phyloP scores from a whole-genome alignment of 2,797 vertebrate species.

The Apogon hyalosoma region DNA sequence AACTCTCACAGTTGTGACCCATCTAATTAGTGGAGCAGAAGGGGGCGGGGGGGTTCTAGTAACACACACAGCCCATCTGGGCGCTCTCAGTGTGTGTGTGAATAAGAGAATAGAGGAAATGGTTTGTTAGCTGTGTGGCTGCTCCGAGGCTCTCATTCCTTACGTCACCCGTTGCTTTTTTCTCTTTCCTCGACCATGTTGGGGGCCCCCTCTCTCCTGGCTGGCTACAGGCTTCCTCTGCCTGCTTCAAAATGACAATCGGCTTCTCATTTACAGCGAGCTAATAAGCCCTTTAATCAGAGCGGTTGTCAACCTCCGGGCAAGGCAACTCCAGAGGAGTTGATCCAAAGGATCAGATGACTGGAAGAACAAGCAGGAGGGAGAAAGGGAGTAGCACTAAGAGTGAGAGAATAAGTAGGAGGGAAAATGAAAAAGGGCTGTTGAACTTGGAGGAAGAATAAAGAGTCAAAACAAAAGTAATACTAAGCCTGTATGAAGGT shows the following conservation, averaged over 20 bases:
- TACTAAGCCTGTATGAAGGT: conserved; percentile 27
- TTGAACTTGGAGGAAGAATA: conserved; percentile 44
- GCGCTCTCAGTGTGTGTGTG: conserved; percentile 51
- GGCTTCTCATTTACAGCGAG: conserved; percentile 71
- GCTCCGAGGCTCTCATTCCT: conserved; percentile 72
- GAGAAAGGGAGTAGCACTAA: conserved; percentile 28
- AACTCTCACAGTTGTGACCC: conserved; percentile 77
- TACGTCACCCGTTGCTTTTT: conserved; percentile 65
- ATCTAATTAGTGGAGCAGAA: conserved; percentile 73
- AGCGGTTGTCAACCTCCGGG: conserved; percentile 71
- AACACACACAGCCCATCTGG: conserved; percentile 66
- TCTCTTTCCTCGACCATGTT: conserved; percentile 40
- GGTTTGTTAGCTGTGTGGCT: conserved; percentile 69
- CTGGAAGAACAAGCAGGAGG: conserved; percentile 49
- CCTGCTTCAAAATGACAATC: conserved; percentile 72
- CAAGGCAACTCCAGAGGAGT: conserved; percentile 66
- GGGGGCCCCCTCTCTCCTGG: conserved; percentile 47
- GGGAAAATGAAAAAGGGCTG: conserved; percentile 47
- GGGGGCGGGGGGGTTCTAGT: conserved; percentile 35
- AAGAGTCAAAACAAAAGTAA: conserved; percentile 32
- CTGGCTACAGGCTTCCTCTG: conserved; percentile 60
- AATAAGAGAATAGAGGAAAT: conserved; percentile 75
- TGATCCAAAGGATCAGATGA: conserved; percentile 75
- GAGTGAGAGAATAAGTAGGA: conserved; percentile 44
- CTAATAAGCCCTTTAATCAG: conserved; percentile 83